phyloP scores from a whole-genome alignment of 1,140 invertebrate genomes.

The Bactericera cockerelli region DNA sequence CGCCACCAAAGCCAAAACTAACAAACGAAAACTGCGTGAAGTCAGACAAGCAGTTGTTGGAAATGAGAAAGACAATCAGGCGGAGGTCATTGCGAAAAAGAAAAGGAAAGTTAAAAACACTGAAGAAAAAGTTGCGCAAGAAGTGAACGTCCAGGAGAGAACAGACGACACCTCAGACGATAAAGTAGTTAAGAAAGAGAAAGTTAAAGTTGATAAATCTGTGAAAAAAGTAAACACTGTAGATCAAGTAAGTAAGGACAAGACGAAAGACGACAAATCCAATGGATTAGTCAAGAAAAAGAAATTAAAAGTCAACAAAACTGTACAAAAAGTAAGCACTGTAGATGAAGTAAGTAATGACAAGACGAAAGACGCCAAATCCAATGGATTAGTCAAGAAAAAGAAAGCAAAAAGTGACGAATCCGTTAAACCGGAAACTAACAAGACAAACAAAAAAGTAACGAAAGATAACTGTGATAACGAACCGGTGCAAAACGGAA shows the following conservation, averaged over 20 bases:
- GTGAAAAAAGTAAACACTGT: too few relatives aligned
- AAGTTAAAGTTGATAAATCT: too few relatives aligned
- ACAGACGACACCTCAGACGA: conserved; percentile 11
- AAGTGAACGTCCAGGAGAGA: conserved; percentile 10
- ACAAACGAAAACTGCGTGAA: too few relatives aligned
- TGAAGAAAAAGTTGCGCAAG: not conserved
- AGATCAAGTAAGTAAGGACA: conserved; percentile 18
- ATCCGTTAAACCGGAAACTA: too few relatives aligned
- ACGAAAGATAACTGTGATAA: not conserved
- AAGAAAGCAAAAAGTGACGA: too few relatives aligned
- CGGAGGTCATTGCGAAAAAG: not conserved
- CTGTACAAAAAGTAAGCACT: not conserved
- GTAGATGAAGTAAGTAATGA: not conserved
- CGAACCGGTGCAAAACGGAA: not conserved
- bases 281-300: too few relatives aligned
- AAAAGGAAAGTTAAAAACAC: conserved; percentile 1
- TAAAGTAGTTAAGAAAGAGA: conserved; percentile 2
- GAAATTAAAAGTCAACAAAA: not conserved
- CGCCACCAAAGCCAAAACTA: not conserved
- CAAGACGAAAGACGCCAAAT: not conserved
- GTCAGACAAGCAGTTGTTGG: not conserved
- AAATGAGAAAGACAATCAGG: not conserved
- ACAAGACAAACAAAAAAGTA: too few relatives aligned
- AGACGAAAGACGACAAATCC: conserved; percentile 10
- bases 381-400: not conserved